Conservation (phyloP, 1,140 invertebrate genomes). For the Musca vetustissima region DNA sequence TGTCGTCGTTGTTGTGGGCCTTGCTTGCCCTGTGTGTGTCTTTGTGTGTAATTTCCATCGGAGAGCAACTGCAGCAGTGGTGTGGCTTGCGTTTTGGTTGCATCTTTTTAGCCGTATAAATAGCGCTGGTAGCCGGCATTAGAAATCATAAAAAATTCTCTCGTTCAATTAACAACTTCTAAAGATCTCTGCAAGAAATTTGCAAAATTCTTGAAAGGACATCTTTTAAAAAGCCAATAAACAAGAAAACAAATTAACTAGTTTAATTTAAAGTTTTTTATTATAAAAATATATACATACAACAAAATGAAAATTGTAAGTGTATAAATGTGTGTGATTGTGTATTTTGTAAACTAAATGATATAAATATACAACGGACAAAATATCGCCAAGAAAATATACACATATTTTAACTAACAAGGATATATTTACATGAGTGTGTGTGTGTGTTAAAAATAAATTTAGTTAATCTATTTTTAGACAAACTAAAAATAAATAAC, state of each 20-base stretch:
- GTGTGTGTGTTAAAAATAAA: no score
- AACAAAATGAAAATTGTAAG: constrained; percentile 51
- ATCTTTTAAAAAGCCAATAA: no score
- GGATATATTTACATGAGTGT: no score
- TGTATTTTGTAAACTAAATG: no score
- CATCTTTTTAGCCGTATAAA: constrained; percentile 43
- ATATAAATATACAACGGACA: not conserved
- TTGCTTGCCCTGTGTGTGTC: not conserved
- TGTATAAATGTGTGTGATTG: constrained; percentile 22
- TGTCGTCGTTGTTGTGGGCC: constrained; percentile 9
- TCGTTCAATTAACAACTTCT: constrained; percentile 52
- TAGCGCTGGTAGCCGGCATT: constrained; percentile 51
- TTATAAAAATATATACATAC: constrained; percentile 41
- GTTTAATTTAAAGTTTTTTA: not conserved
- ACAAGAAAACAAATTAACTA: no score
- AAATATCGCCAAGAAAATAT: not conserved
- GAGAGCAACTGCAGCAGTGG: not conserved
- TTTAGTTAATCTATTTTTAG: no score
- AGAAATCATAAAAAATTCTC: constrained; percentile 54
- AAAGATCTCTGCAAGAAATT: constrained; percentile 20
- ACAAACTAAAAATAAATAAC: no score
- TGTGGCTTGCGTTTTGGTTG: constrained; percentile 23
- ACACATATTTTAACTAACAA: no score
- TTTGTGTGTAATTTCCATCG: constrained; percentile 13
- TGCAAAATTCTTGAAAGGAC: constrained; percentile 27